These are phyloP conservation scores for Oligia fasciuncula DNA, from an alignment of 2,888 invertebrate species.

Conservation along the genomic window DNA sequence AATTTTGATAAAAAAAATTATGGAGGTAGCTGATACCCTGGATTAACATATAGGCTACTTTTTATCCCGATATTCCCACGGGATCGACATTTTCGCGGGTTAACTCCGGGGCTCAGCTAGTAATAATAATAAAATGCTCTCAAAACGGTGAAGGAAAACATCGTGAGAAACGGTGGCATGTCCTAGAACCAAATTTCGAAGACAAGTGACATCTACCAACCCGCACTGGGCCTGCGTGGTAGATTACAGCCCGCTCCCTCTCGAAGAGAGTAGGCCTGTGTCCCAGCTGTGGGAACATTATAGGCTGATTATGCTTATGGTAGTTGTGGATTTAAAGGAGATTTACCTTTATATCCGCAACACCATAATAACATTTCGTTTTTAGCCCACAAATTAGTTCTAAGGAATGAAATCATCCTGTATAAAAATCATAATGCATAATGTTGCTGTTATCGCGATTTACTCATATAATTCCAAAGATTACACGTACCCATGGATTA, in stretches of 20 bases:
- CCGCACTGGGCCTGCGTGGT: too few species aligned
- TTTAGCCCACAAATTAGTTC: not conserved
- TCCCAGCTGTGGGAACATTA: not conserved
- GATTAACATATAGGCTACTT: too few species aligned
- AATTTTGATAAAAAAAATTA: too few species aligned
- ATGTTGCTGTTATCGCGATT: not conserved
- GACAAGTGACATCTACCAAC: not conserved
- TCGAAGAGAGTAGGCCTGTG: not conserved
- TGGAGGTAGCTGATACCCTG: too few species aligned
- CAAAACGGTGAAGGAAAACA: too few species aligned
- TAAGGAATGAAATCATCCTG: not conserved
- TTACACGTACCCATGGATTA: conserved; percentile 3
- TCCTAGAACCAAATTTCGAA: not conserved
- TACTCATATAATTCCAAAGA: conserved; percentile 8
- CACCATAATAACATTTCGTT: not conserved
- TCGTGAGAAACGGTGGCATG: too few species aligned
- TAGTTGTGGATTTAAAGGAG: not conserved
- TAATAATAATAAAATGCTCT: too few species aligned
- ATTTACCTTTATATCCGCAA: not conserved
- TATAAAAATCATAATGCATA: not conserved
- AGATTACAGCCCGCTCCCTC: too few species aligned
- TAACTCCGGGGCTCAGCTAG: too few species aligned
- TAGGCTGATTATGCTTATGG: not conserved
- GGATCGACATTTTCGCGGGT: too few species aligned
- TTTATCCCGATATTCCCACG: too few species aligned